Percentiles rank a stretch among this genome's conserved stretches.
These are phyloP conservation scores for Cephus rjabovi DNA, from an alignment of 2,888 invertebrate genomes.

Conservation along the genomic window DNA sequence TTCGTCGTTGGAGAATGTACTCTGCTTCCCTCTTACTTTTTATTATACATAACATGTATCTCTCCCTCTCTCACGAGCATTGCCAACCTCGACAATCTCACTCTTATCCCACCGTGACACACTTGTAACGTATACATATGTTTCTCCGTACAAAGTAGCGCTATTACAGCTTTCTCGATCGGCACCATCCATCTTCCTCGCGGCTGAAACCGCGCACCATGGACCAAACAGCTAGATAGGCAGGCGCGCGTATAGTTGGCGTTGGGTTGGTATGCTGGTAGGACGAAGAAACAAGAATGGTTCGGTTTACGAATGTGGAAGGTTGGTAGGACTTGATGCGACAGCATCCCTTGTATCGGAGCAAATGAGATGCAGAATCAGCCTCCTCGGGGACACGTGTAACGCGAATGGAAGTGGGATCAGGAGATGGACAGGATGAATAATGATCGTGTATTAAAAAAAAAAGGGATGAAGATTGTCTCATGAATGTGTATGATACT, in stretches of 20 bases:
- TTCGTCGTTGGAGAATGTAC: neutral
- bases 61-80: neutral
- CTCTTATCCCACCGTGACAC: neutral
- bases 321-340: neutral
- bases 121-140: neutral
- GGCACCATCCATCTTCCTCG: neutral
- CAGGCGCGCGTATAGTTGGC: neutral
- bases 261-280: neutral
- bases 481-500: neutral
- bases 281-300: neutral
- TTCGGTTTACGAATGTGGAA: neutral
- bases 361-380: neutral
- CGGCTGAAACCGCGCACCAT: neutral
- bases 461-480: neutral
- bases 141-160: neutral
- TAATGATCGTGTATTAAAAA: neutral
- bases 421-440: neutral
- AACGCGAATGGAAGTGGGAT: neutral
- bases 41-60: neutral
- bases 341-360: neutral
- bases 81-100: neutral
- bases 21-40: neutral
- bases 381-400: neutral
- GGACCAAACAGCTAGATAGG: neutral
- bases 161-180: neutral